Base-by-base conservation (phyloP, 2,888 invertebrate genomes). In the Euplexia lucipara region DNA sequence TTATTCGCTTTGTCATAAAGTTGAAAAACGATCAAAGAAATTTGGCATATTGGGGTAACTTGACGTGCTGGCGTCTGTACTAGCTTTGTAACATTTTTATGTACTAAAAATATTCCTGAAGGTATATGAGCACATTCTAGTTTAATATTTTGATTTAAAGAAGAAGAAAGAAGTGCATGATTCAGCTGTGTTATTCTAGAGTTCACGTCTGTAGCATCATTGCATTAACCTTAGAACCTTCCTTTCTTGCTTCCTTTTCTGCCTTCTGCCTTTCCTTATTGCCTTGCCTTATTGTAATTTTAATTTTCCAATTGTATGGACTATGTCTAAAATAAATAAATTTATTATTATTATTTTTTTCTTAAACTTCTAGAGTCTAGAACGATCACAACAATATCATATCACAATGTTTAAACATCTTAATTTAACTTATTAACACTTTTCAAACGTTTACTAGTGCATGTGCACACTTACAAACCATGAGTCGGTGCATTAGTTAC, bases 391-490 rank as follows among this genome's bases (percentile, higher is more conserved):
- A 5, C 20, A 37, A 5, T n/a, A 26, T 52, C 12, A 10, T 22
- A 10, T 22, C 1, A 16, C 6, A n/a, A 10, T 6, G 9, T 52
- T 14, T 6, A 3, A 18, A 34, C 32, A 9, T 16, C 12, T 16
- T 26, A 3, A 42, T 60, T 54, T 47, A n/a, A 20, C 12, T 42
- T 54, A 60, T 68, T 59, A 51, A 69, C 51, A 72, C 56, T 70
- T 61, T 67, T 70, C 51, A 59, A 65, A 63, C 45, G 51, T 37
- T 62, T 75, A 75, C 64, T 57, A 67, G 67, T 72, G 77, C 71
- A 82, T 72, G 58, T 70, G 71, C 68, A 79, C 63, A 68, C 41
- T 68, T 58, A 79, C 60, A 66, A 59, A 70, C 76, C 73, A 63
- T 60, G 62, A 65, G 32, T 52, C 49, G 57, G 20, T 64, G 78